A percentile compares a stretch with the other conserved stretches of the same genome.
Conservation (phyloP, 2,797 vertebrate species). For the Dromococcyx pavoninus region DNA sequence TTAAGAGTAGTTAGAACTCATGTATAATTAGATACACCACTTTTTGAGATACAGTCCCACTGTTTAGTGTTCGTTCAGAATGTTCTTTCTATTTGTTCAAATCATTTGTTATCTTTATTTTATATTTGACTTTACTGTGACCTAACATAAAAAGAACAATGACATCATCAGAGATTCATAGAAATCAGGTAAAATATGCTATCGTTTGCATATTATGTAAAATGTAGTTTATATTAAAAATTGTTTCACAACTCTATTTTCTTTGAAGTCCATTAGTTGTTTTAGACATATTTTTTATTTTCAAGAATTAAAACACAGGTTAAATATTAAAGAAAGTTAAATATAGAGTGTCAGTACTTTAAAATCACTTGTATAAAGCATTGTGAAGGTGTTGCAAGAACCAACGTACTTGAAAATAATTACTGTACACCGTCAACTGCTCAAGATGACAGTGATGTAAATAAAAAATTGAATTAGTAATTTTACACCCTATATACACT, state of each 20-base stretch:
- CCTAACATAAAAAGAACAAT: not conserved
- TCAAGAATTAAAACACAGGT: not conserved
- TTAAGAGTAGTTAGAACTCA: not conserved
- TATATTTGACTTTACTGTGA: not conserved
- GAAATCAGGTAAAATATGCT: not conserved
- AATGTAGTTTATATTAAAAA: not conserved
- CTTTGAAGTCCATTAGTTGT: not conserved
- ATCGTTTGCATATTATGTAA: not conserved
- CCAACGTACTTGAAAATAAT: not conserved
- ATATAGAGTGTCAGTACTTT: not conserved
- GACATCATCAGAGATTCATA: not conserved
- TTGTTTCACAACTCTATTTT: not conserved
- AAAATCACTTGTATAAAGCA: not conserved
- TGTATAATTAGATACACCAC: not conserved
- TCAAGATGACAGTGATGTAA: not conserved
- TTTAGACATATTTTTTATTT: not conserved
- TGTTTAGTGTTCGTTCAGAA: not conserved
- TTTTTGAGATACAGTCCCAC: not conserved
- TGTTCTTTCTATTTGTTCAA: not conserved
- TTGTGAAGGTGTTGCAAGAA: not conserved
- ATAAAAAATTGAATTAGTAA: not conserved
- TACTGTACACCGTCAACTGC: not conserved
- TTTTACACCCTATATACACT: not conserved
- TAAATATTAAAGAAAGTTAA: not conserved
- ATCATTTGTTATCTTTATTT: not conserved